These are phyloP conservation scores for Lasioglossum morio DNA, from an alignment of 2,888 invertebrate species.

Conservation along the genomic window DNA sequence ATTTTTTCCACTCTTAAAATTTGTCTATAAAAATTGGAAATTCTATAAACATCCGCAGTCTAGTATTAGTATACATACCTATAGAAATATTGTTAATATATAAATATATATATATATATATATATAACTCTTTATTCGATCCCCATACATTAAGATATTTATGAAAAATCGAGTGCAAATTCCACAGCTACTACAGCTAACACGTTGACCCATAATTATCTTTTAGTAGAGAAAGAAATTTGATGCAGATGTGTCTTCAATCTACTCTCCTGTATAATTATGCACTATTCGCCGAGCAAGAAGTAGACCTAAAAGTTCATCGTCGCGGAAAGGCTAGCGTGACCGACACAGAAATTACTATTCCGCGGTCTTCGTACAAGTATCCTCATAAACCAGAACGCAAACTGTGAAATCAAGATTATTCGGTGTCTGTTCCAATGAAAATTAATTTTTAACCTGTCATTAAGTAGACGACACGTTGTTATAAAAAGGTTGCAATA, in stretches of 20 bases:
- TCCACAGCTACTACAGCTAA: not conserved
- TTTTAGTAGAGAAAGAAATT: not conserved
- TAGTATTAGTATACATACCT: no score
- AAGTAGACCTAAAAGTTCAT: conserved; percentile 16
- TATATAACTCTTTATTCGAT: no score
- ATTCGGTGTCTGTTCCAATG: not conserved
- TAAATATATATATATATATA: no score
- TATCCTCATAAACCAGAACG: not conserved
- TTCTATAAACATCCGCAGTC: no score
- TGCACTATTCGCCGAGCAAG: not conserved
- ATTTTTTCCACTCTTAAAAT: no score
- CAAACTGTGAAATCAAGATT: not conserved
- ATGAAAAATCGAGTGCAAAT: not conserved
- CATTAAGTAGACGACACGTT: no score
- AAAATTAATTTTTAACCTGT: not conserved
- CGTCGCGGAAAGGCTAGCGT: not conserved
- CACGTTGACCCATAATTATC: not conserved
- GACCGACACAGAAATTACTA: conserved; percentile 25
- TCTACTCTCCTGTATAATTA: not conserved
- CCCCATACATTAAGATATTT: no score
- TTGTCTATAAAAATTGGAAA: no score
- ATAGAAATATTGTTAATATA: no score
- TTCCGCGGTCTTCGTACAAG: not conserved
- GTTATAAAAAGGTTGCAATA: no score
- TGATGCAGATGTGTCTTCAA: not conserved